Evolutionary conservation across 2,888 invertebrate genomes (phyloP), one percentile per base, ranked within the genome.

Genomic region (Ormyrus labotus): DNA sequence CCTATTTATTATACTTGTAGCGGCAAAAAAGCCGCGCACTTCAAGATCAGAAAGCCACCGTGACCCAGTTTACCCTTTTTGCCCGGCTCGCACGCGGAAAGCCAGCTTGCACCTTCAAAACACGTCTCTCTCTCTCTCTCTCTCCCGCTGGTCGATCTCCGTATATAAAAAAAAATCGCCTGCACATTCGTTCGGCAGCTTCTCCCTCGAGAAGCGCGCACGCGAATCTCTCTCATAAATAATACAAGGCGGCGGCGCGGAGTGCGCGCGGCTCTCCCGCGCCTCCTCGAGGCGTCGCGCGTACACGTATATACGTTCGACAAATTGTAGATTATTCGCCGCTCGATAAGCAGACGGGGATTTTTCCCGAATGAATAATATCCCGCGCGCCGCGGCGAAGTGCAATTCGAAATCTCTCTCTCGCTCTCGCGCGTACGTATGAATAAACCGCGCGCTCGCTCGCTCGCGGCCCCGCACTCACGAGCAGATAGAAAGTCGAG

Each of bases 401-500:
- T 58, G 80, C 75, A 65, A 76, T 70, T 71, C 75, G 71, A 69
- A 69, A 70, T 74, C 69, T 67, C 34, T 67, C 34, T 34, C 75
- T 53, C 73, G 71, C 65, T n/a, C 58, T 65, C 47, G 67, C 19
- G 61, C 51, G 70, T 53, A 34, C 4, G 3, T 70, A 2, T 2
- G 68, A 63, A 73, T 73, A 70, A 69, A 68, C 51, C 45, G 19
- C 19, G 19, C 19, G 19, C 75, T 53, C 73, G 71, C 65, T n/a
- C n/a, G 6, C 58, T 65, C 34, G 9, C 57, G 55, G 11, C 13
- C 2, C 13, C 69, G 34, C 3, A n/a, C 3, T 1, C 19, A 19
- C 57, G 60, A 47, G 72, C 45, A 77, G 81, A 81, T 81, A 81
- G 81, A 81, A 81, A 81, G 81, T 81, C 63, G 69, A 81, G 81